phyloP scores from a whole-genome alignment of 2,113 vertebrate species.

The Cercocebus atys region DNA sequence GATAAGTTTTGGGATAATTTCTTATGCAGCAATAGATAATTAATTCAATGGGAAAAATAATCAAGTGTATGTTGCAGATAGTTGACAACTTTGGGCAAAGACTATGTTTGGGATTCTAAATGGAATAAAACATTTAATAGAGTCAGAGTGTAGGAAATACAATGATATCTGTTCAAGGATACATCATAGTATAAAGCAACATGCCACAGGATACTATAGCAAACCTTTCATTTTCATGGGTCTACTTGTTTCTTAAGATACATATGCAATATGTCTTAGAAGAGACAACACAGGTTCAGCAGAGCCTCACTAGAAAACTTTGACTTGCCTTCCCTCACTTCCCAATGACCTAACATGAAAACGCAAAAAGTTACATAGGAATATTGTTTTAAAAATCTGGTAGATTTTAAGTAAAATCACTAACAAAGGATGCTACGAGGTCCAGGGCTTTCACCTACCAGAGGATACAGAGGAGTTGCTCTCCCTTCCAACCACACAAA shows the following conservation, averaged over 20 bases:
- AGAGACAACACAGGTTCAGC: neutral
- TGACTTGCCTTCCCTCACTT: neutral
- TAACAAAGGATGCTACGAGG: neutral
- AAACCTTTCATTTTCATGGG: neutral
- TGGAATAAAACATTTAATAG: neutral
- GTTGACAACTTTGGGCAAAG: neutral
- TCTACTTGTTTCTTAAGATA: neutral
- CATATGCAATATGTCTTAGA: neutral
- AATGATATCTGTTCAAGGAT: neutral
- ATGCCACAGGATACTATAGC: neutral
- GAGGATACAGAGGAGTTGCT: neutral
- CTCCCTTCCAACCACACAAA: neutral
- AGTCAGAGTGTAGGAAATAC: neutral
- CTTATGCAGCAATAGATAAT: neutral
- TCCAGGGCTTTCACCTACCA: neutral
- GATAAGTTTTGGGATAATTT: neutral
- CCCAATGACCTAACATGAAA: neutral
- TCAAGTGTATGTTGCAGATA: neutral
- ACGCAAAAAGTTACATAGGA: neutral
- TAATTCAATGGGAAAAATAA: slow-evolving; percentile 29
- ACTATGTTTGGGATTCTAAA: neutral
- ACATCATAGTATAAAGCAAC: neutral
- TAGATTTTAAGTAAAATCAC: neutral
- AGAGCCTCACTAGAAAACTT: neutral
- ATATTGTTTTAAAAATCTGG: neutral